phyloP scores from a whole-genome alignment of 2,888 invertebrate species.

The Axea sp. region DNA sequence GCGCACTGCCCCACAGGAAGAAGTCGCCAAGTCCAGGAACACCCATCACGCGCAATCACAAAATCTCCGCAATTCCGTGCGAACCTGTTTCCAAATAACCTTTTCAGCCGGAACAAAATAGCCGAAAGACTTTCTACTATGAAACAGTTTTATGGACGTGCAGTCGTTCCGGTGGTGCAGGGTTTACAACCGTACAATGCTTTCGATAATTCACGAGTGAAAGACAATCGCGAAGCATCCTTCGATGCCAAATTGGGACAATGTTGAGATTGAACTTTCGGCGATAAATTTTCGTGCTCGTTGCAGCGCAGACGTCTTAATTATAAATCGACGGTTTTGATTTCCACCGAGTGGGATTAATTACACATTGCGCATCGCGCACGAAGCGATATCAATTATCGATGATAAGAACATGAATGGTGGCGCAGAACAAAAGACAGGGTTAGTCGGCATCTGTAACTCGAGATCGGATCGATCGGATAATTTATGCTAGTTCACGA shows the following conservation, averaged over 20 bases:
- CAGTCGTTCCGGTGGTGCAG: slow-evolving; percentile 60
- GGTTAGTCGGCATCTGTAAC: slow-evolving; percentile 56
- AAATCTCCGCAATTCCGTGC: slow-evolving; percentile 19
- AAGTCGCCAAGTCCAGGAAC: slow-evolving; percentile 38
- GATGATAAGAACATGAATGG: slow-evolving; percentile 56
- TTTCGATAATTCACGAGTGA: slow-evolving; percentile 56
- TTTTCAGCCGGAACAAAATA: slow-evolving; percentile 69
- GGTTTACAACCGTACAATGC: slow-evolving; percentile 47
- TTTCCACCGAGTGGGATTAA: slow-evolving; percentile 51
- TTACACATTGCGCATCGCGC: slow-evolving; percentile 47
- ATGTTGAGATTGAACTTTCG: slow-evolving; percentile 18
- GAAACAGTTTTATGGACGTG: slow-evolving; percentile 78
- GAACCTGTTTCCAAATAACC: slow-evolving; percentile 51
- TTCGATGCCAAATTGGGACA: slow-evolving; percentile 49
- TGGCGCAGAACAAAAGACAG: slow-evolving; percentile 55
- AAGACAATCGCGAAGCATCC: slow-evolving; percentile 46
- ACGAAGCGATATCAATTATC: slow-evolving; percentile 60
- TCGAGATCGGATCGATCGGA: slow-evolving; percentile 65
- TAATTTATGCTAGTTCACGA: slow-evolving; percentile 65
- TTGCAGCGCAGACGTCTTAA: slow-evolving; percentile 45
- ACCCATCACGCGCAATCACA: slow-evolving; percentile 38
- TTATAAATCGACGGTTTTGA: slow-evolving; percentile 59
- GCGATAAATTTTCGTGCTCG: slow-evolving; percentile 42
- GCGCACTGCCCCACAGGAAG: slow-evolving; percentile 74
- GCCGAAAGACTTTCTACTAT: slow-evolving; percentile 78